These are phyloP conservation scores for Perdix hodgsoniae DNA, from an alignment of 2,797 vertebrate species.

Conservation along the genomic window DNA sequence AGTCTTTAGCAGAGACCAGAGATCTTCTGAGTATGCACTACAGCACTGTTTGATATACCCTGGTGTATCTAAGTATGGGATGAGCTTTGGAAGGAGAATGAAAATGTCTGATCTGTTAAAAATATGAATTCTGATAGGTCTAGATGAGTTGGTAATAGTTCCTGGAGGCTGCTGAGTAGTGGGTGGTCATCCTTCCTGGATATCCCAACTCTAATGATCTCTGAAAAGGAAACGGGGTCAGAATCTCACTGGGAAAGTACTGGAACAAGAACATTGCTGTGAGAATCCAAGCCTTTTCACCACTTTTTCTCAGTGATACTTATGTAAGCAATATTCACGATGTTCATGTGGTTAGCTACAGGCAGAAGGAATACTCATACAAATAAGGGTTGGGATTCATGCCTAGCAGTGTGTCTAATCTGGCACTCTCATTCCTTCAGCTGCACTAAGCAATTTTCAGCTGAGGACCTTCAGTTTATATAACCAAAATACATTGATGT, in stretches of 20 bases:
- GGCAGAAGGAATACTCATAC: constrained; percentile 34
- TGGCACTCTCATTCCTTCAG: constrained; percentile 45
- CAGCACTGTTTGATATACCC: neutral
- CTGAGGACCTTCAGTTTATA: constrained; percentile 1
- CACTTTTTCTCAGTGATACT: constrained; percentile 38
- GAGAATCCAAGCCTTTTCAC: neutral
- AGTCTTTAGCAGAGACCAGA: neutral
- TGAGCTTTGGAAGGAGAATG: constrained; percentile 5
- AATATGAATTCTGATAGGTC: neutral
- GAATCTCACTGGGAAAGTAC: neutral
- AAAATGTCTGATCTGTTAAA: constrained; percentile 15
- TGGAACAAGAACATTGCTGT: neutral
- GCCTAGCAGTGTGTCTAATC: constrained; percentile 51
- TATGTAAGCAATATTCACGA: constrained; percentile 40
- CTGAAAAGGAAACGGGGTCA: constrained; percentile 13
- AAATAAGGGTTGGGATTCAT: constrained; percentile 40
- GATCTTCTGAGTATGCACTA: neutral
- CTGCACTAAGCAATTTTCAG: constrained; percentile 28
- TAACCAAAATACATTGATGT: constrained; percentile 3
- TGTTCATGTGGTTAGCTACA: constrained; percentile 51
- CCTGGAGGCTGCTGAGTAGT: neutral
- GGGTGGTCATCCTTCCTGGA: neutral
- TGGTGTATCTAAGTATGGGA: neutral
- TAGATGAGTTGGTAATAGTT: neutral
- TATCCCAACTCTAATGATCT: neutral